Evolutionary conservation across 2,113 vertebrate species (phyloP).

Genomic region (Channa maculata): DNA sequence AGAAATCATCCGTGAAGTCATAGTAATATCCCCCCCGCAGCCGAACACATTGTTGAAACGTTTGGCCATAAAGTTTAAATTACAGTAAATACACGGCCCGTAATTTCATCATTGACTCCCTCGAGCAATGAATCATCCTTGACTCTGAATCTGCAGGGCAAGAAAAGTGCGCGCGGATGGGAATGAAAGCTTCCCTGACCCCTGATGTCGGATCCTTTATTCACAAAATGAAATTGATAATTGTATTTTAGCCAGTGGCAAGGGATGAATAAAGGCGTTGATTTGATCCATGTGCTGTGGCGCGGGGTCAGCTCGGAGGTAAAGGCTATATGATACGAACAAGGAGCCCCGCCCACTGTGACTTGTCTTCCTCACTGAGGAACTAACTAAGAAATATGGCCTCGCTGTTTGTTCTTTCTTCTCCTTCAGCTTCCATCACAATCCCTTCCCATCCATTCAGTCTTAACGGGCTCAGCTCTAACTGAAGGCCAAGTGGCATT

Average conservation of each 20-base stretch:
- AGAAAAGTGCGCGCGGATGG: conserved; percentile 25
- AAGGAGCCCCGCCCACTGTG: conserved; percentile 27
- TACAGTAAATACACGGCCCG: conserved; percentile 14
- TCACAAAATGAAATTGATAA: conserved; percentile 16
- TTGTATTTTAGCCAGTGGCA: conserved; percentile 9
- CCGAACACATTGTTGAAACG: conserved; percentile 12
- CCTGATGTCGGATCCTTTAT: not conserved
- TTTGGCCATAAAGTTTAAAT: conserved; percentile 46
- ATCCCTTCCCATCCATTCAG: conserved; percentile 46
- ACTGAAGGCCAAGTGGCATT: conserved; percentile 75
- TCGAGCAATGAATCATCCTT: conserved; percentile 36
- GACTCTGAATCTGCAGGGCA: conserved; percentile 22
- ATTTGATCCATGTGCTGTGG: conserved; percentile 35
- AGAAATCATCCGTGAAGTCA: conserved; percentile 48
- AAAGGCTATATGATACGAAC: conserved; percentile 22
- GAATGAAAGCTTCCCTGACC: conserved; percentile 18
- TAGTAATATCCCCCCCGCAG: conserved; percentile 16
- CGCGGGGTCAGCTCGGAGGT: conserved; percentile 1
- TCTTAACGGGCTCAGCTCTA: conserved; percentile 37
- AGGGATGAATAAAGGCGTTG: conserved; percentile 19
- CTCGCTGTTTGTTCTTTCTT: conserved; percentile 31
- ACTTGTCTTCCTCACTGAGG: conserved; percentile 12
- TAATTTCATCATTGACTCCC: conserved; percentile 28
- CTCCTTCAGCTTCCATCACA: conserved; percentile 37
- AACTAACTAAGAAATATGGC: conserved; percentile 27